Conservation (phyloP, 2,113 vertebrate genomes). For the Nyctibius bracteatus region DNA sequence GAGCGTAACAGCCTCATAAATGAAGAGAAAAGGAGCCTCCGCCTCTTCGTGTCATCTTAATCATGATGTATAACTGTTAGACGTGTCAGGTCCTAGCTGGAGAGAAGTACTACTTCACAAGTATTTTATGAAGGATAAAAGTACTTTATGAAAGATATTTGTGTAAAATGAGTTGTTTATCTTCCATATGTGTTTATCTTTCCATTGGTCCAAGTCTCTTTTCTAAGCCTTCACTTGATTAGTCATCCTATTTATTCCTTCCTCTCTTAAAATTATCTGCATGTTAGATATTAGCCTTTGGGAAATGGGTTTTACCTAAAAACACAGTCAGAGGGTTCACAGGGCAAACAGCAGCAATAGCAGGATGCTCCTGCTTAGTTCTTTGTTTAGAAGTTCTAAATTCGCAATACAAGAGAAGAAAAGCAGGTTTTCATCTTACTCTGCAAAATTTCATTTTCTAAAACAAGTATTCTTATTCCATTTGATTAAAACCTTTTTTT, state of each 20-base stretch:
- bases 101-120: background rate
- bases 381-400: background rate
- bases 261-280: background rate
- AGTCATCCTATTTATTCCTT: background rate
- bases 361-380: background rate
- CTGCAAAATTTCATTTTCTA: background rate
- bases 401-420: background rate
- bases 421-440: background rate
- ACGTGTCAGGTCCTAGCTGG: background rate
- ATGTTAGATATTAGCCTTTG: background rate
- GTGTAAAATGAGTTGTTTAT: background rate
- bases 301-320: background rate
- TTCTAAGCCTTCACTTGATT: background rate
- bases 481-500: background rate
- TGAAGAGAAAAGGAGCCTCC: background rate
- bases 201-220: background rate
- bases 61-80: background rate
- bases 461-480: background rate
- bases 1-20: background rate
- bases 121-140: background rate
- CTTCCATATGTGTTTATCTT: background rate
- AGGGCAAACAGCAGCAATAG: background rate
- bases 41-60: background rate
- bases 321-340: background rate
- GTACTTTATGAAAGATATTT: background rate